Conservation (phyloP, 2,113 vertebrate species). For the Corvus moneduloides region DNA sequence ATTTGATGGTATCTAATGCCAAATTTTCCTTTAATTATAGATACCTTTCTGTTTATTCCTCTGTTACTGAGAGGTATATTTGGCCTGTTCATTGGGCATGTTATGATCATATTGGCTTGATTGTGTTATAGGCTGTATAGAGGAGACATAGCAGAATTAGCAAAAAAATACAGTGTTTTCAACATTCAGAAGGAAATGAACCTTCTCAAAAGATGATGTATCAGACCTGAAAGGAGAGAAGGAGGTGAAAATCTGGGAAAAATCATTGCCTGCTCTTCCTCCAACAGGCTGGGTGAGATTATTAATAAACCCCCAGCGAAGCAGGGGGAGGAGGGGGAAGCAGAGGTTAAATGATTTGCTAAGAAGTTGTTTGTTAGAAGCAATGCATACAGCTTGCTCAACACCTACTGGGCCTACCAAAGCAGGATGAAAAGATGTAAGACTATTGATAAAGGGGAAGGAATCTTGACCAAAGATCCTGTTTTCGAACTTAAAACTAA, state of each 20-base stretch:
- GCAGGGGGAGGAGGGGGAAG: too few species aligned
- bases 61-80: not conserved
- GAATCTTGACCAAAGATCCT: too few species aligned
- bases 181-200: not conserved
- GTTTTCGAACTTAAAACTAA: too few species aligned
- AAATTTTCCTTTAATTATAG: not conserved
- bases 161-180: not conserved
- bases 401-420: too few species aligned
- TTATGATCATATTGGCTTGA: not conserved
- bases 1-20: not conserved
- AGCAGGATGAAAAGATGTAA: too few species aligned
- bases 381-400: too few species aligned
- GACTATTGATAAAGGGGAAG: too few species aligned
- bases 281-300: not conserved
- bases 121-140: not conserved
- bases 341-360: too few species aligned
- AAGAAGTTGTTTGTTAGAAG: too few species aligned
- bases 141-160: not conserved
- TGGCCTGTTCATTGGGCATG: not conserved
- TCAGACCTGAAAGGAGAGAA: not conserved
- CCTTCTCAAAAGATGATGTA: not conserved
- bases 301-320: not conserved
- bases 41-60: not conserved
- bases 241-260: not conserved
- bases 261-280: not conserved